These are phyloP conservation scores for Actinemys pallida DNA, from an alignment of 2,113 vertebrate genomes.

Conservation along the genomic window DNA sequence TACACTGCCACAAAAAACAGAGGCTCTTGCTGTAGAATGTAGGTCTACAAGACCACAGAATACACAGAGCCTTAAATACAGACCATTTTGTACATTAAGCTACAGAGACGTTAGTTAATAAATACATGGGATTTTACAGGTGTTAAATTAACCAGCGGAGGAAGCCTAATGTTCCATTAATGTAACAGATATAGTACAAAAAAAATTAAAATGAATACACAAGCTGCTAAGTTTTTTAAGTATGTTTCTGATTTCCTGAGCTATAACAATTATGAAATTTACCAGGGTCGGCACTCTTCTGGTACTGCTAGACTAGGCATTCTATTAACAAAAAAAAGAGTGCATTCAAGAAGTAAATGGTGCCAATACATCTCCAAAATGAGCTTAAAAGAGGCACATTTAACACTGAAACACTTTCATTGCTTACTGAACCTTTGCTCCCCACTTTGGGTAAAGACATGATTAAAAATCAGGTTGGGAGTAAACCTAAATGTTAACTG, in stretches of 20 bases:
- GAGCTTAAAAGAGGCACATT: neutral
- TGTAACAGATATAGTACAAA: too few relatives aligned
- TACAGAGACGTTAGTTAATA: neutral
- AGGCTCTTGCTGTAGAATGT: neutral
- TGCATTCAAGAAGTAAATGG: neutral
- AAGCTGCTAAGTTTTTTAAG: neutral
- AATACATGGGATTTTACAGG: neutral
- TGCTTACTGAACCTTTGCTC: neutral
- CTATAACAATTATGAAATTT: neutral
- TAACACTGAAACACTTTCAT: neutral
- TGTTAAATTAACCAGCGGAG: neutral
- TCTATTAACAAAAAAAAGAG: neutral
- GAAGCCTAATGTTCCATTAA: too few relatives aligned
- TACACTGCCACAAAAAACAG: neutral
- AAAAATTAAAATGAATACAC: slow-evolving; percentile 10
- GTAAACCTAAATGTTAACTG: too few relatives aligned
- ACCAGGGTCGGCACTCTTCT: neutral
- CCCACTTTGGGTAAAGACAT: neutral
- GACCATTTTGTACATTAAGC: neutral
- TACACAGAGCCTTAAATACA: neutral
- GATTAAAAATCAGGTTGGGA: neutral
- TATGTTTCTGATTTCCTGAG: neutral
- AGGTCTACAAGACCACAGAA: neutral
- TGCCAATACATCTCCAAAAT: neutral
- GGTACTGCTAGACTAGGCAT: neutral